phyloP scores from a whole-genome alignment of 2,797 vertebrate species.

The Tolypeutes matacus region DNA sequence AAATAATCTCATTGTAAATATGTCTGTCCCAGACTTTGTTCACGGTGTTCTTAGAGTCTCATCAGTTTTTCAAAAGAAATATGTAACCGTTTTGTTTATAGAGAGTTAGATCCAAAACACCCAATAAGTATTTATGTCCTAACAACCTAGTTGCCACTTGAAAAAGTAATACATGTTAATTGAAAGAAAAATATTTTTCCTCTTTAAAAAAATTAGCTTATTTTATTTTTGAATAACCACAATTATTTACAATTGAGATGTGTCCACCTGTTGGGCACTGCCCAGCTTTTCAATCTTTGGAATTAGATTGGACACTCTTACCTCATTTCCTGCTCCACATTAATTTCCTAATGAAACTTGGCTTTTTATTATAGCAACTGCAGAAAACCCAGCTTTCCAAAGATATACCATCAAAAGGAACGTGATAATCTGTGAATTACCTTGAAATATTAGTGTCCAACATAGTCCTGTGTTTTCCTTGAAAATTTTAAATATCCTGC shows the following conservation, averaged over 20 bases:
- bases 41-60: not conserved
- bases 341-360: not conserved
- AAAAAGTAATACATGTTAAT: not conserved
- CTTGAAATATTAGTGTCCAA: not conserved
- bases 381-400: not conserved
- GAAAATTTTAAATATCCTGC: not conserved
- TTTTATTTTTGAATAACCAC: not conserved
- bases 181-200: not conserved
- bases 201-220: not conserved
- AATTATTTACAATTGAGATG: not conserved
- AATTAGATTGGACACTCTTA: not conserved
- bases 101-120: constrained; percentile 8
- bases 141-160: not conserved
- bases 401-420: constrained; percentile 28
- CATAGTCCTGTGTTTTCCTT: not conserved
- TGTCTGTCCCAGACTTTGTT: not conserved
- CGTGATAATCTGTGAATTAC: not conserved
- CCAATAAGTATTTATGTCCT: not conserved
- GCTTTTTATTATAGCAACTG: not conserved
- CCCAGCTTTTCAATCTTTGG: not conserved
- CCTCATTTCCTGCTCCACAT: not conserved
- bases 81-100: not conserved
- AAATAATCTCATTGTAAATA: not conserved
- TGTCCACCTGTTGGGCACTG: not conserved
- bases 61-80: not conserved